phyloP scores from a whole-genome alignment of 2,888 invertebrate species.

The Formica aserva region DNA sequence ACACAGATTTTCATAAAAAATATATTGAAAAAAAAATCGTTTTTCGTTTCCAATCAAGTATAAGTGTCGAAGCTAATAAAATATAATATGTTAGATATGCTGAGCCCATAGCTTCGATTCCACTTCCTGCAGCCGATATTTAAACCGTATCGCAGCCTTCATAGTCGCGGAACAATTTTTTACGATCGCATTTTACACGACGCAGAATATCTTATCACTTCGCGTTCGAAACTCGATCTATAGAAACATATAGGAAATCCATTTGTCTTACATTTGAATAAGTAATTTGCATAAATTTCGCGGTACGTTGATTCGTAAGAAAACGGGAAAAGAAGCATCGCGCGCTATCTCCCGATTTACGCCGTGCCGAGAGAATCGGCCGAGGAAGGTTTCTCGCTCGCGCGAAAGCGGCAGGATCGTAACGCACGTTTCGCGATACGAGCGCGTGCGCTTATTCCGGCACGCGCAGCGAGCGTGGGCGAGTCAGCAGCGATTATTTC shows the following conservation, averaged over 20 bases:
- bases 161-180: not conserved
- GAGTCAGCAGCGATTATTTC: slow-evolving; percentile 50
- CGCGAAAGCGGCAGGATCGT: slow-evolving; percentile 1
- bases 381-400: slow-evolving; percentile 54
- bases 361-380: not conserved
- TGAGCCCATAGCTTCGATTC: not conserved
- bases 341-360: not conserved
- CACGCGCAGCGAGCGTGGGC: slow-evolving; percentile 34
- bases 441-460: slow-evolving; percentile 21
- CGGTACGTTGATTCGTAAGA: not conserved
- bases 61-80: not conserved
- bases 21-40: not conserved
- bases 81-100: not conserved
- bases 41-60: slow-evolving; percentile 1
- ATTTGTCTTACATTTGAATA: not conserved
- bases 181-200: slow-evolving; percentile 7
- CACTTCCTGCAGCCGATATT: slow-evolving; percentile 6
- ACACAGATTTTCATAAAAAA: not conserved
- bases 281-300: not conserved
- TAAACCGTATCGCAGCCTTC: slow-evolving; percentile 14
- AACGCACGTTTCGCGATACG: slow-evolving; percentile 37
- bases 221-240: not conserved
- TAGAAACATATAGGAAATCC: not conserved
- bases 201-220: not conserved
- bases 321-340: not conserved